These are phyloP conservation scores for Ceratitis capitata DNA, from an alignment of 1,140 invertebrate species.

Conservation along the genomic window DNA sequence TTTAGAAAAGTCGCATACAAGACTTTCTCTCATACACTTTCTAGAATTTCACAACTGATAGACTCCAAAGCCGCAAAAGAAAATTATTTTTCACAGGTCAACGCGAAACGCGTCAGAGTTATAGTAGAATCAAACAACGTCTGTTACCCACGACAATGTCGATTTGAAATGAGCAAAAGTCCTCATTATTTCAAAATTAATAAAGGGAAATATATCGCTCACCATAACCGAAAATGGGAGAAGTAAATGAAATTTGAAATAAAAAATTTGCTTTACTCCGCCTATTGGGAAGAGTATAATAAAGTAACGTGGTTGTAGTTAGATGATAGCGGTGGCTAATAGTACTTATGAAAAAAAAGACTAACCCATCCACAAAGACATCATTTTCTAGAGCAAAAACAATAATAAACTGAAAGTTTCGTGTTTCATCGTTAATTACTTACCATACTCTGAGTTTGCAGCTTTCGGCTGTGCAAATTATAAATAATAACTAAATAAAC, in stretches of 20 bases:
- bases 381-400: background rate
- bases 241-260: background rate
- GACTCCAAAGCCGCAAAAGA: background rate
- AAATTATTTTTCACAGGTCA: background rate
- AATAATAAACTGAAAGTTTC: background rate
- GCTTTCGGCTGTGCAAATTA: background rate
- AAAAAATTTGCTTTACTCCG: background rate
- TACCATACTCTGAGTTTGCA: background rate
- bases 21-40: background rate
- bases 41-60: background rate
- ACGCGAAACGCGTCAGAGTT: background rate
- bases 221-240: background rate
- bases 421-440: background rate
- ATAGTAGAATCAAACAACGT: slow-evolving; percentile 38
- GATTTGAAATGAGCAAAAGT: slow-evolving; percentile 56
- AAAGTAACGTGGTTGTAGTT: background rate
- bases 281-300: background rate
- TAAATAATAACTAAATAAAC: slow-evolving; percentile 10
- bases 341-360: background rate
- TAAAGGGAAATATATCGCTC: background rate
- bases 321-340: background rate
- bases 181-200: slow-evolving; percentile 48
- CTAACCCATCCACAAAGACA: no score
- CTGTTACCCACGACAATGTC: slow-evolving; percentile 46
- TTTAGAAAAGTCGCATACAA: no score